These are phyloP conservation scores for Phrynosoma blainvillii DNA, from an alignment of 2,113 vertebrate species.

Conservation along the genomic window DNA sequence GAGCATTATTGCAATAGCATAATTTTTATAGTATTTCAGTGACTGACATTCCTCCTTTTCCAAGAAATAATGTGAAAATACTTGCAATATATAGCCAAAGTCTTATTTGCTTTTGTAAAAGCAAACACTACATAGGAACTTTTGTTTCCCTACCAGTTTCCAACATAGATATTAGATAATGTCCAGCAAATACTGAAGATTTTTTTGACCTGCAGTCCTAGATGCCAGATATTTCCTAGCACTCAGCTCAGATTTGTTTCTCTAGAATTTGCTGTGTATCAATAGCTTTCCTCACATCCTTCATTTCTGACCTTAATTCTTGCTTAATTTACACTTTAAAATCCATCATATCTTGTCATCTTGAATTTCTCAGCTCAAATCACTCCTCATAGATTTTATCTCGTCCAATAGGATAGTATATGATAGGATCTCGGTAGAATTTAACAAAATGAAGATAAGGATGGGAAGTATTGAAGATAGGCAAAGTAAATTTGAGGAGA, in stretches of 20 bases:
- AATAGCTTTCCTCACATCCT: too few relatives aligned
- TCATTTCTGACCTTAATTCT: too few relatives aligned
- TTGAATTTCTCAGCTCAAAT: too few relatives aligned
- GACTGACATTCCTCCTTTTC: not conserved
- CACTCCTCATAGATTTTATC: too few relatives aligned
- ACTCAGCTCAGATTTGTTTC: constrained; percentile 30
- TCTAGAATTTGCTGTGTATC: constrained; percentile 27
- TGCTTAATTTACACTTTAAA: too few relatives aligned
- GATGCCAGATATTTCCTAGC: constrained; percentile 39
- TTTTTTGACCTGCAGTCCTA: constrained; percentile 19
- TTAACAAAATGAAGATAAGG: too few relatives aligned
- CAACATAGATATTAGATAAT: constrained; percentile 54
- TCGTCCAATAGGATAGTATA: too few relatives aligned
- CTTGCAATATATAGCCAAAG: constrained; percentile 24
- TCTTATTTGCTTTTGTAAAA: constrained; percentile 22
- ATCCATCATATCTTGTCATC: too few relatives aligned
- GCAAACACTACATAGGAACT: constrained; percentile 52
- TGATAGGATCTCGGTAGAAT: too few relatives aligned
- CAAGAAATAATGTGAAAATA: constrained; percentile 46
- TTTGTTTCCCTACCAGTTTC: constrained; percentile 58
- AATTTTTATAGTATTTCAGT: constrained; percentile 15
- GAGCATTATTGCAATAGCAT: constrained; percentile 28
- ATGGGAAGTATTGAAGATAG: too few relatives aligned
- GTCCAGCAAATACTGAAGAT: constrained; percentile 30
- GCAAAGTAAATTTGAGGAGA: too few relatives aligned